Conservation (phyloP, 2,113 vertebrate genomes). For the Ochotona curzoniae region DNA sequence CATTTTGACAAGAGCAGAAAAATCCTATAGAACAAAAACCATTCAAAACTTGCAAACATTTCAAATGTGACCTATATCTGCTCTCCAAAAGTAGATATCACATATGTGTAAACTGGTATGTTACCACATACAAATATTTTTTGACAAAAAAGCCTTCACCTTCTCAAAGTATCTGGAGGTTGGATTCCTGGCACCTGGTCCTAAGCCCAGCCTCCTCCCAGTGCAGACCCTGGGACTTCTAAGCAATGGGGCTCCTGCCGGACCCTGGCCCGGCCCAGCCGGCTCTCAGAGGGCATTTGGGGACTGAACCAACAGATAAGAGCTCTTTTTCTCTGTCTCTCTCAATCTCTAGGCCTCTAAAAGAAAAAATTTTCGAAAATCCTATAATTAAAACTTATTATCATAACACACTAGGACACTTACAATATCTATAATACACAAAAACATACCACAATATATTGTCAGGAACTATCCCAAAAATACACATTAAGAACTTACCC, state of each 20-base stretch:
- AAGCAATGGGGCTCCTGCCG: no score
- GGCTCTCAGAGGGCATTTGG: no score
- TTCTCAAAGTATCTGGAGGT: no score
- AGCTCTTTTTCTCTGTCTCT: no score
- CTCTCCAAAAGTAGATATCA: neutral
- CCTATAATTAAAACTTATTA: conserved; percentile 15
- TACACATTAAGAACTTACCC: neutral
- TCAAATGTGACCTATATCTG: conserved; percentile 71
- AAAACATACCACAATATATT: neutral
- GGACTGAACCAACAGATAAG: no score
- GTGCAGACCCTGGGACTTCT: no score
- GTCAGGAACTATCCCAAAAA: conserved; percentile 31
- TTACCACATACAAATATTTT: conserved; percentile 25
- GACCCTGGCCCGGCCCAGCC: no score
- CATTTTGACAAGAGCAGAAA: conserved; percentile 50
- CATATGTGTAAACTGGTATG: neutral
- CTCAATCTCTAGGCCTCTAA: no score
- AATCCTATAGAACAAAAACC: conserved; percentile 59
- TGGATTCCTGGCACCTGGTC: no score
- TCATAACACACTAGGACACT: conserved; percentile 14
- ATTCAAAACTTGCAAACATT: conserved; percentile 74
- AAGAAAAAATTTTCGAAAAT: neutral
- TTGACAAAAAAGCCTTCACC: neutral
- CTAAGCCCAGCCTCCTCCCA: no score
- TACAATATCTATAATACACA: conserved; percentile 1